phyloP scores from a whole-genome alignment of 1,140 invertebrate genomes.

The Halotydeus destructor region DNA sequence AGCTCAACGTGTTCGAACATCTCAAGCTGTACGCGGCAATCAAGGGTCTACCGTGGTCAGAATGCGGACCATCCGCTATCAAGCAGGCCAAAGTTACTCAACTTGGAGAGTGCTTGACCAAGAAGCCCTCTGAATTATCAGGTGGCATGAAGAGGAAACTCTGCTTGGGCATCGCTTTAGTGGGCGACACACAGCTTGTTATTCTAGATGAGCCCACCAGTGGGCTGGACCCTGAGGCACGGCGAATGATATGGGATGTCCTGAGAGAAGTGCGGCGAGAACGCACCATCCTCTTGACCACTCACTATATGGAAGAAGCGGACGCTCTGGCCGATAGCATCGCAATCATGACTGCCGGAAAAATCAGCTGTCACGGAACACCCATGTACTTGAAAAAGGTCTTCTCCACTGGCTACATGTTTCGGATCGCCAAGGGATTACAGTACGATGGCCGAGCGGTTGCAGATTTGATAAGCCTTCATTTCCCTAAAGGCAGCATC shows the following conservation, averaged over 20 bases:
- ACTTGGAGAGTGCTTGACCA: too few species aligned
- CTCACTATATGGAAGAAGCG: constrained; percentile 96
- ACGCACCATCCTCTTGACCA: constrained; percentile 68
- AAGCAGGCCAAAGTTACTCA: too few species aligned
- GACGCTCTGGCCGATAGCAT: constrained; percentile 40
- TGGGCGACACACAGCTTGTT: constrained; percentile 33
- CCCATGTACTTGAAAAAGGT: constrained; percentile 32
- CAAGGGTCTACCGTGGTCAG: constrained; percentile 37
- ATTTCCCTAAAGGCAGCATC: constrained; percentile 8
- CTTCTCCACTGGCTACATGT: constrained; percentile 22
- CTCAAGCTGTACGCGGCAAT: constrained; percentile 22
- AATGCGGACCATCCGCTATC: too few species aligned
- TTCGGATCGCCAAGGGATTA: constrained; percentile 7
- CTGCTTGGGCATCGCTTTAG: constrained; percentile 64
- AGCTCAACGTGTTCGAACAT: constrained; percentile 24
- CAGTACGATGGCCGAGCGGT: neutral
- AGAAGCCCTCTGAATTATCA: constrained; percentile 52
- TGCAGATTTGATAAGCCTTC: neutral
- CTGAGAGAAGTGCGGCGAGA: constrained; percentile 20
- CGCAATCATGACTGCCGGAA: constrained; percentile 33
- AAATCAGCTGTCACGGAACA: constrained; percentile 30
- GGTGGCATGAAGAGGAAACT: constrained; percentile 70
- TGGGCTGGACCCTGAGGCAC: constrained; percentile 33
- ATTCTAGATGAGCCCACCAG: constrained; percentile 21
- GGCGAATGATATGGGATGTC: constrained; percentile 38